A percentile compares a stretch with the other conserved stretches of the same genome.
These are phyloP conservation scores for Cryptotis parvus DNA, from an alignment of 2,113 vertebrate species.

Conservation along the genomic window DNA sequence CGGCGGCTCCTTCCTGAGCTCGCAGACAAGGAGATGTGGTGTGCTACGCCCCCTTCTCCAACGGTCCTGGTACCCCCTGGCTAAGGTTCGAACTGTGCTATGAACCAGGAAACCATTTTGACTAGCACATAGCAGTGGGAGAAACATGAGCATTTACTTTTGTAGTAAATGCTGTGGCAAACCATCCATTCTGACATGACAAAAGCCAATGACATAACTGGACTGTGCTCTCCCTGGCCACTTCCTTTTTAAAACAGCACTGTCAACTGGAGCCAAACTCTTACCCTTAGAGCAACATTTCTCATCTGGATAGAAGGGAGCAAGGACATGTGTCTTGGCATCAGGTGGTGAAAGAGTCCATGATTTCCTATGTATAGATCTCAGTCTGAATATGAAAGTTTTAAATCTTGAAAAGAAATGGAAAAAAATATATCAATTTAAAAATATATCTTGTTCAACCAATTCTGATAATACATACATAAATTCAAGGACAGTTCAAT, in stretches of 20 bases:
- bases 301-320: constrained; percentile 16
- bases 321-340: constrained; percentile 28
- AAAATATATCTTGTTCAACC: constrained; percentile 51
- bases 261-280: constrained; percentile 55
- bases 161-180: constrained; percentile 52
- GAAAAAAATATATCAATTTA: constrained; percentile 55
- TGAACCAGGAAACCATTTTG: constrained; percentile 43
- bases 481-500: constrained; percentile 61
- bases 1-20: background rate
- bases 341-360: background rate
- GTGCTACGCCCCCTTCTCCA: background rate
- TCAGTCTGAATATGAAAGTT: constrained; percentile 57
- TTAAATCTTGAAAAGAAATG: constrained; percentile 67
- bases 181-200: constrained; percentile 42
- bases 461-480: constrained; percentile 60
- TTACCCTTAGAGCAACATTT: constrained; percentile 40
- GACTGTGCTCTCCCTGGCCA: constrained; percentile 35
- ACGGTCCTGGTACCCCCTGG: constrained; percentile 16
- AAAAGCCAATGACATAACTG: constrained; percentile 53
- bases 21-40: background rate
- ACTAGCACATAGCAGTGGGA: constrained; percentile 40
- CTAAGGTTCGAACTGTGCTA: constrained; percentile 70
- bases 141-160: constrained; percentile 43
- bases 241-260: constrained; percentile 61
- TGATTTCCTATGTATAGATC: constrained; percentile 47